These are phyloP conservation scores for Esox niger DNA, from an alignment of 2,113 vertebrate species.

Conservation along the genomic window DNA sequence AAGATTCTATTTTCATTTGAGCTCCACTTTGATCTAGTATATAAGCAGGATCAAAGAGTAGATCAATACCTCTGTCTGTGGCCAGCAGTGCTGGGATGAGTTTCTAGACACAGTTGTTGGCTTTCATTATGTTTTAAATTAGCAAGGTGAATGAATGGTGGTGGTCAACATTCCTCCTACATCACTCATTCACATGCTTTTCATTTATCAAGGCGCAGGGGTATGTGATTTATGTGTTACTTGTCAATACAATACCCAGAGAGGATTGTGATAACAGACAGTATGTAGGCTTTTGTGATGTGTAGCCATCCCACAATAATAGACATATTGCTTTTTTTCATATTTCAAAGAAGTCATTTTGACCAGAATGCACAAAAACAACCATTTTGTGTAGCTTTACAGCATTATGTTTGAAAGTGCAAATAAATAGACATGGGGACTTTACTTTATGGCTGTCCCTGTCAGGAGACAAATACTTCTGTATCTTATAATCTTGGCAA, in stretches of 20 bases:
- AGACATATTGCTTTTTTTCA: no score
- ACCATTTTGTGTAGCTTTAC: no score
- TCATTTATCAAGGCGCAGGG: background rate
- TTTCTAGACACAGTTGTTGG: constrained; percentile 11
- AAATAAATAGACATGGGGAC: no score
- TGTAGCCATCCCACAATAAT: no score
- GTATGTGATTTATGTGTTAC: background rate
- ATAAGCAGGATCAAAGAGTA: constrained; percentile 57
- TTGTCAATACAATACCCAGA: background rate
- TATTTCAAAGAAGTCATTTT: no score
- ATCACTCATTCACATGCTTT: background rate
- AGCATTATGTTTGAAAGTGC: no score
- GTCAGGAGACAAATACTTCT: no score
- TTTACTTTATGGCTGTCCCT: no score
- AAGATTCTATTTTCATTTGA: constrained; percentile 35
- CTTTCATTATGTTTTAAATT: constrained; percentile 3
- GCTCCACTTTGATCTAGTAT: constrained; percentile 54
- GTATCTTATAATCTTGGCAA: no score
- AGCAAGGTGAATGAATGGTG: background rate
- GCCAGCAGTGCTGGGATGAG: constrained; percentile 23
- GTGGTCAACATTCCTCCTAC: background rate
- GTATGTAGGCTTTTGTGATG: no score
- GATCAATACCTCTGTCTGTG: constrained; percentile 43
- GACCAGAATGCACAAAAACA: no score
- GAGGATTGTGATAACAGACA: no score